Conservation (phyloP, 2,113 vertebrate genomes). For the Rutilus rutilus region DNA sequence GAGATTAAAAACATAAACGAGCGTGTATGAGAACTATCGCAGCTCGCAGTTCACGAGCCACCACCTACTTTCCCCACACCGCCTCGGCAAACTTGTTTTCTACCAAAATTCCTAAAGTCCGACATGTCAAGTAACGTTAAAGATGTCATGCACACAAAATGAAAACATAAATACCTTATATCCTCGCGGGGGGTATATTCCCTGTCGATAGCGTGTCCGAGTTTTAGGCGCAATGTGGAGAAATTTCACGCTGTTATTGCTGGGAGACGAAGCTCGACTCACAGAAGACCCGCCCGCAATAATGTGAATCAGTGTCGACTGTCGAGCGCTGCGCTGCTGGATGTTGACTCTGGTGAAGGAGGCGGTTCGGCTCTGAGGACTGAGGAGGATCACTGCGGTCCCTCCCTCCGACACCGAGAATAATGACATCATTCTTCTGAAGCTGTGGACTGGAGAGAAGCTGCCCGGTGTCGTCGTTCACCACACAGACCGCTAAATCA, state of each 20-base stretch:
- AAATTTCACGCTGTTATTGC: conserved; percentile 55
- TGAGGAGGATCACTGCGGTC: conserved; percentile 55
- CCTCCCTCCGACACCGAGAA: conserved; percentile 56
- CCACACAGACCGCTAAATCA: neutral
- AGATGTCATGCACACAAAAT: neutral
- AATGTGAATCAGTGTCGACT: conserved; percentile 28
- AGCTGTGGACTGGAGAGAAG: neutral
- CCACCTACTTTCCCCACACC: conserved; percentile 40
- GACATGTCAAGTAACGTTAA: neutral
- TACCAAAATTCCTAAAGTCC: conserved; percentile 20
- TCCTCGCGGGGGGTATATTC: neutral
- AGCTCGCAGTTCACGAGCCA: conserved; percentile 31
- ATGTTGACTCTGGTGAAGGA: conserved; percentile 49
- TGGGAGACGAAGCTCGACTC: conserved; percentile 66
- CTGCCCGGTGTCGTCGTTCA: neutral
- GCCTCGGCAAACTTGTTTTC: conserved; percentile 20
- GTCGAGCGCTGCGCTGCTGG: conserved; percentile 19
- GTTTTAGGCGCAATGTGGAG: conserved; percentile 5
- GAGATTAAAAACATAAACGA: neutral
- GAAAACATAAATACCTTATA: conserved; percentile 39
- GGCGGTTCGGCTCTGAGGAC: conserved; percentile 58
- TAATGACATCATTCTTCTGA: conserved; percentile 61
- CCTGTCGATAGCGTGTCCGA: neutral
- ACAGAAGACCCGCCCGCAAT: conserved; percentile 66
- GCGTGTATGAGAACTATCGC: neutral